Base-by-base conservation (phyloP, 2,113 vertebrate species). In the Helogale parvula region DNA sequence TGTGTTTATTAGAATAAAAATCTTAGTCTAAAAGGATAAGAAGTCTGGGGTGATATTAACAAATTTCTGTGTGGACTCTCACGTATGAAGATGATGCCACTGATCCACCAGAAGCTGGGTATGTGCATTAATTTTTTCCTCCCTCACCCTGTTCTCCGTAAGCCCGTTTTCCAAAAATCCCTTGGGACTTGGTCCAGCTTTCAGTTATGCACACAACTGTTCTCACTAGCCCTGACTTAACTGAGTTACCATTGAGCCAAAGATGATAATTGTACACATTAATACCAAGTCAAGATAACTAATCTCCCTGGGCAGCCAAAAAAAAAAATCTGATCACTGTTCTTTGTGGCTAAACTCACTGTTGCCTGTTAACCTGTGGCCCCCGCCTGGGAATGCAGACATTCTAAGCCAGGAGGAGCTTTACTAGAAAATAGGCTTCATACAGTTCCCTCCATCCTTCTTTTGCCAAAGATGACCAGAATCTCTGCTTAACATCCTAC, bases 161-260 rank as follows among this genome's bases (percentile, higher is more conserved):
- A 85, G n/a, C 31, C 45, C 50, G 45, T 72, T 92, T 95, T 71
- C 90, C 41, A 81, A 88, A 97, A 96, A 33, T 60, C 91, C 68
- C 80, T 90, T 85, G 71, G 86, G 87, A 94, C 35, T 45, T 80
- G 52, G 19, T 92, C 47, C 60, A 50, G 45, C 84, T 92, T 96
- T 81, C 83, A 66, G 41, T 71, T 45, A 33, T 81, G 10, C 68
- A 16, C 79, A 52, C 63, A 97, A 29, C 88, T 77, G 45, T 79
- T 95, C 68, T 87, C 92, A 23, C 41, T 84, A 85, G 38, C 65
- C 92, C 60, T 72, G 72, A 60, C 38, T 68, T 94, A 33, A 72
- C 63, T 72, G 60, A 81, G 38, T 85, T 66, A 65, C 50, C 77
- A 79, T 5, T 52, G 63, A 94, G 54, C 72, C 80, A 84, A 80